Evolutionary conservation across 2,113 vertebrate genomes (phyloP).

Genomic region (Vulpes ferrilata): DNA sequence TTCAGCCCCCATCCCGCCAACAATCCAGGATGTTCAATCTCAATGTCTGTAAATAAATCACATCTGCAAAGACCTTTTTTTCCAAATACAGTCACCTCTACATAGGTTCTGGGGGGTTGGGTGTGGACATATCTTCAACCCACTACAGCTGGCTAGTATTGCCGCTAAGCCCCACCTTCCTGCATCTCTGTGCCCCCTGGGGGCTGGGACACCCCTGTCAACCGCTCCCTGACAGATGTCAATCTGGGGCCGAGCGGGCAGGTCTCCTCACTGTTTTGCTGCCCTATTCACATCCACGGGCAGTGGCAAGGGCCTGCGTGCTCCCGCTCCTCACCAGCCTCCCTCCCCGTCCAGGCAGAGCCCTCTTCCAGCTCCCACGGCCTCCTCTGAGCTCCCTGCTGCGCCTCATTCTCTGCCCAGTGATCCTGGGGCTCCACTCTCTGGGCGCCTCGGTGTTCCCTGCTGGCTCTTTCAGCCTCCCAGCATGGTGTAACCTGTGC

Average conservation of each 20-base stretch:
- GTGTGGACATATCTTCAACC: background rate
- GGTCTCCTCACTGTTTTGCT: background rate
- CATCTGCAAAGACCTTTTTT: background rate
- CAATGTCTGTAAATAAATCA: background rate
- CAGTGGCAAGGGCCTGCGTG: too few species aligned
- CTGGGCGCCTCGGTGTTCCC: background rate
- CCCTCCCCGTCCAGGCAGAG: too few species aligned
- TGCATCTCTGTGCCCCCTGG: background rate
- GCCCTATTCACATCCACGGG: background rate
- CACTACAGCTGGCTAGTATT: background rate
- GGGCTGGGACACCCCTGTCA: background rate
- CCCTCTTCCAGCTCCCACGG: background rate
- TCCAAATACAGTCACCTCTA: background rate
- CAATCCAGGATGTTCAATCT: background rate
- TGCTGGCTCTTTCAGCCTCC: background rate
- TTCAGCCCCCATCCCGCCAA: background rate
- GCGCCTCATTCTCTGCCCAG: background rate
- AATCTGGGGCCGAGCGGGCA: background rate
- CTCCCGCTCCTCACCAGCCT: too few species aligned
- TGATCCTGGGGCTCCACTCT: background rate
- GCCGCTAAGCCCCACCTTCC: background rate
- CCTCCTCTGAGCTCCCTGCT: background rate
- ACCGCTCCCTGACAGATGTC: too few species aligned
- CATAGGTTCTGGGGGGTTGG: background rate
- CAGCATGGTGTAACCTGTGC: fast-evolving